Conservation (phyloP, 30 jellyfish, hydroid and myxozoan species). For the Sanderia malayensis region DNA sequence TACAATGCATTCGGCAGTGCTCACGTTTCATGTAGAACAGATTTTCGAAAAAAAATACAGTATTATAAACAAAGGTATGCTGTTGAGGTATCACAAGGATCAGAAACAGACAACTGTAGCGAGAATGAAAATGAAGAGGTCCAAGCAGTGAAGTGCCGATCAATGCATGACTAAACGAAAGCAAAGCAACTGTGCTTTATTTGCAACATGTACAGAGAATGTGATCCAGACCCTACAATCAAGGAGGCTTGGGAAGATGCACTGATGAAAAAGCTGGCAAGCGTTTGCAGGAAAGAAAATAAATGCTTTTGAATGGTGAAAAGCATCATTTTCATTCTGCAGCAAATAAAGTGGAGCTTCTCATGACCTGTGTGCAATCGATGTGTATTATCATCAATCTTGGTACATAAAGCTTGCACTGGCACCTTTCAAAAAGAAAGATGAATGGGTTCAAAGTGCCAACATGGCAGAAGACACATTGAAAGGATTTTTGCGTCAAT, state of each 20-base stretch:
- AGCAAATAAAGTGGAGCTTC: slow-evolving; percentile 1
- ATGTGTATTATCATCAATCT: slow-evolving; percentile 5
- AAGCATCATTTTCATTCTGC: slow-evolving; percentile 1
- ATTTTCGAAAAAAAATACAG: background rate
- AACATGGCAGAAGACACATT: background rate
- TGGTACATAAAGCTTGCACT: background rate
- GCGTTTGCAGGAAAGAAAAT: slow-evolving; percentile 5
- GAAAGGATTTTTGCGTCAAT: background rate
- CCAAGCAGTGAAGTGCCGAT: background rate
- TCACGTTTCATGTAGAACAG: background rate
- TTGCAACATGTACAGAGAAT: background rate
- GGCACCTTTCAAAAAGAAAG: background rate
- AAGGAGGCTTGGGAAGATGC: slow-evolving; percentile 2
- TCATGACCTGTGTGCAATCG: background rate
- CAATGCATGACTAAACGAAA: too few relatives aligned
- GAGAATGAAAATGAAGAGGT: too few relatives aligned
- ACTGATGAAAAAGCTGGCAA: slow-evolving; percentile 11
- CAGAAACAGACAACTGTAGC: background rate
- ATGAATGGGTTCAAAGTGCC: background rate
- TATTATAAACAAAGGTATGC: background rate
- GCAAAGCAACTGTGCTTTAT: slow-evolving; percentile 7
- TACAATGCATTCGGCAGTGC: background rate
- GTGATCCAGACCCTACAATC: background rate
- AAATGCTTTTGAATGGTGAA: background rate
- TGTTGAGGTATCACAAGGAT: background rate